These are phyloP conservation scores for Willisornis vidua DNA, from an alignment of 2,113 vertebrate species.

Conservation along the genomic window DNA sequence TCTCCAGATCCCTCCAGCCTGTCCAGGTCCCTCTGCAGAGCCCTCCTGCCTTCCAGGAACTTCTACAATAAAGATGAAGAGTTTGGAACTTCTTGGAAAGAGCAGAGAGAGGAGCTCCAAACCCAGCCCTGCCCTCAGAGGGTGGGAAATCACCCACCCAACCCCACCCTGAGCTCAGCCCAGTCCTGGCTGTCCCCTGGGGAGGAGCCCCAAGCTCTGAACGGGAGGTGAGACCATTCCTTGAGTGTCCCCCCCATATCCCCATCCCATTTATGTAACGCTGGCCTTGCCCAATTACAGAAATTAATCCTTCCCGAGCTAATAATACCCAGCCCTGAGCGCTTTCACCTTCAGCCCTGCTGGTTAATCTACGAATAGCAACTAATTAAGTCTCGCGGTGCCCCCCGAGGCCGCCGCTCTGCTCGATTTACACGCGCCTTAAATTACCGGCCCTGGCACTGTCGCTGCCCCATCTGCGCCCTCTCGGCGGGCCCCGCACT, in stretches of 20 bases:
- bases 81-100: neutral
- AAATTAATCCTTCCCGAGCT: neutral
- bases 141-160: neutral
- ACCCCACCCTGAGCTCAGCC: no score
- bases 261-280: neutral
- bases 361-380: constrained; percentile 34
- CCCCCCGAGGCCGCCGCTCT: neutral
- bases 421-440: neutral
- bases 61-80: neutral
- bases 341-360: constrained; percentile 37
- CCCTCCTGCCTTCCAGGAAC: no score
- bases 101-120: neutral
- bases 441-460: neutral
- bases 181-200: no score
- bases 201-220: neutral
- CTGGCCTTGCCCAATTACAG: neutral
- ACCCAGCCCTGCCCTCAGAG: neutral
- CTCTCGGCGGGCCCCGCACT: neutral
- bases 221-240: neutral
- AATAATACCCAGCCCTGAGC: neutral
- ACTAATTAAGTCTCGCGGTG: constrained; percentile 12
- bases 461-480: neutral
- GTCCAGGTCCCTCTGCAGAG: no score
- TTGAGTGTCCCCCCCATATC: no score
- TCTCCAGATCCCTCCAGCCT: no score